phyloP scores from a whole-genome alignment of 2,113 vertebrate species.

The Heterotilapia buettikoferi region DNA sequence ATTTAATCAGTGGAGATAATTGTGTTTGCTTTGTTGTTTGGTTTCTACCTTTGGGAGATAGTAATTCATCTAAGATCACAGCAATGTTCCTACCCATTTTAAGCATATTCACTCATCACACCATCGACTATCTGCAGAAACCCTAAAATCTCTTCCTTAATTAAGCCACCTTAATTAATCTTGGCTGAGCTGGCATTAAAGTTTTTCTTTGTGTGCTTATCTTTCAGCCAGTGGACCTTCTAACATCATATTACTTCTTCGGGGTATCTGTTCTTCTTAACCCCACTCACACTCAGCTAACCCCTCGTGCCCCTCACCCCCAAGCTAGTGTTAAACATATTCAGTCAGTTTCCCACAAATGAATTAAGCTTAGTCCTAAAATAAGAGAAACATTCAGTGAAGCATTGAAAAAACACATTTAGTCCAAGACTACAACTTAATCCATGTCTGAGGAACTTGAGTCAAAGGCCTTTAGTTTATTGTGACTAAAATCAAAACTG shows the following conservation, averaged over 20 bases:
- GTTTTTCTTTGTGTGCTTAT: slow-evolving; percentile 41
- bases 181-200: slow-evolving; percentile 15
- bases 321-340: background rate
- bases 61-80: background rate
- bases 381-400: accelerated
- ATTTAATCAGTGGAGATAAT: background rate
- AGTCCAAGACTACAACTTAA: background rate
- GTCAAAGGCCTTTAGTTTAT: background rate
- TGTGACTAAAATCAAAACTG: background rate
- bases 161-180: background rate
- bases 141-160: background rate
- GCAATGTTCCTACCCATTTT: background rate
- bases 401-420: background rate
- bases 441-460: background rate
- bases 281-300: background rate
- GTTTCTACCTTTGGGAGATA: slow-evolving; percentile 43
- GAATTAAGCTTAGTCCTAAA: background rate
- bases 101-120: background rate
- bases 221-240: slow-evolving; percentile 1
- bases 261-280: background rate
- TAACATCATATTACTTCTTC: slow-evolving; percentile 19
- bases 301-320: background rate
- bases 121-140: background rate
- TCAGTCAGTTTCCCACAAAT: background rate
- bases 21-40: background rate